Conservation (phyloP, 2,888 invertebrate genomes). For the Orchestes rusci region DNA sequence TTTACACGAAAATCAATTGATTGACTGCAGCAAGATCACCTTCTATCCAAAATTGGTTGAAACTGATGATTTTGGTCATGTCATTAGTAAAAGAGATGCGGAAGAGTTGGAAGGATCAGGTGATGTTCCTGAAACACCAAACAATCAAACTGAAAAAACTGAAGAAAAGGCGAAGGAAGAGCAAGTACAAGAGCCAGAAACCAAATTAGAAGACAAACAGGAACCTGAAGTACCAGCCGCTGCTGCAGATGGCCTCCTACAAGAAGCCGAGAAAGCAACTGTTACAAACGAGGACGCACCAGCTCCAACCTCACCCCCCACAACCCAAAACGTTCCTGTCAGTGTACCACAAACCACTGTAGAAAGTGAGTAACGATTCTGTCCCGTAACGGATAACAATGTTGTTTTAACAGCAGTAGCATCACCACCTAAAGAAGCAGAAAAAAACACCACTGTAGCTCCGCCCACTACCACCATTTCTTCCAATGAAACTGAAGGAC, state of each 20-base stretch:
- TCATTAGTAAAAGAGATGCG: slow-evolving; percentile 22
- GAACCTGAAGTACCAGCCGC: neutral
- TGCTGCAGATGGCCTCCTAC: neutral
- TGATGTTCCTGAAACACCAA: slow-evolving; percentile 17
- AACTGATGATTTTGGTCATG: slow-evolving; percentile 7
- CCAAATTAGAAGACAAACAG: neutral
- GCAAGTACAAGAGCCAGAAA: too few species aligned
- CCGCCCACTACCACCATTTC: too few species aligned
- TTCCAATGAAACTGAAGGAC: too few species aligned
- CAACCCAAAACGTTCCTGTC: too few species aligned
- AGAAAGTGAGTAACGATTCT: neutral
- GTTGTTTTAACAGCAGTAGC: neutral
- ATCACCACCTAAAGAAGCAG: neutral
- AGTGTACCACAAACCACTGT: too few species aligned
- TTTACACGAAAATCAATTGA: slow-evolving; percentile 9
- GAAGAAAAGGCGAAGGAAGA: too few species aligned
- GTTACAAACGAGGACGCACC: neutral
- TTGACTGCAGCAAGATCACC: slow-evolving; percentile 21
- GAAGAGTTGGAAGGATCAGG: slow-evolving; percentile 26
- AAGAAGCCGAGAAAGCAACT: neutral
- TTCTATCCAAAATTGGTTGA: slow-evolving; percentile 13
- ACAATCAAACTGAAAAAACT: neutral
- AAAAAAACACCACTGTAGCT: neutral
- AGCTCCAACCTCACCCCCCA: too few species aligned
- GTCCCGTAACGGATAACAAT: neutral